Evolutionary conservation across 1,140 invertebrate genomes (phyloP).

Genomic region (Stegodyphus dumicola): DNA sequence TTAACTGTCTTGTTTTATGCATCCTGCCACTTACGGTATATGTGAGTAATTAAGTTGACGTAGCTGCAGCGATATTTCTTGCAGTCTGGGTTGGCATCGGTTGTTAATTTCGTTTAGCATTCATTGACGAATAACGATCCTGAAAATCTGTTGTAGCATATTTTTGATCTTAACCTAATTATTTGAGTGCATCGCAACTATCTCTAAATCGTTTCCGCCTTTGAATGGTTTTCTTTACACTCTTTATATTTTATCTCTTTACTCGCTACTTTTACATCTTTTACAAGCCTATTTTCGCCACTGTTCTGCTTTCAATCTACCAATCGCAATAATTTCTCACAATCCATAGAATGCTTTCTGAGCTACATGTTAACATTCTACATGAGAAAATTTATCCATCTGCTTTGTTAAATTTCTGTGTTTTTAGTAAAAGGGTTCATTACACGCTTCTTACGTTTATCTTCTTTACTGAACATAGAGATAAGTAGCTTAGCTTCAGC

Average conservation of each 20-base stretch:
- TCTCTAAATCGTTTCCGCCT: conserved; percentile 1
- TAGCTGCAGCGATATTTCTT: neutral
- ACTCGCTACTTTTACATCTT: neutral
- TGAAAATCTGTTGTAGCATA: neutral
- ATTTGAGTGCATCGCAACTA: neutral
- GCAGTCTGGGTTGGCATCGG: neutral
- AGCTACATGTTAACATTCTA: neutral
- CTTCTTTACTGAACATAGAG: too few species aligned
- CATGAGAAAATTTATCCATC: too few species aligned
- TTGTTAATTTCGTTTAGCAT: neutral
- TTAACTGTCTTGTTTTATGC: neutral
- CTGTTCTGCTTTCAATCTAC: neutral
- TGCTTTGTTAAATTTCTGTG: too few species aligned
- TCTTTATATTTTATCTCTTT: neutral
- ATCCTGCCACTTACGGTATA: neutral
- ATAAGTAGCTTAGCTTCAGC: too few species aligned
- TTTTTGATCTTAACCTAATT: neutral
- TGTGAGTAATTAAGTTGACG: neutral
- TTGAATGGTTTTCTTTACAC: too few species aligned
- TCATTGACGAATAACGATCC: neutral
- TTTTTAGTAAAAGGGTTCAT: too few species aligned
- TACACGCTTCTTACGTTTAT: too few species aligned
- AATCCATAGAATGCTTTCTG: neutral
- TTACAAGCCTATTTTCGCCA: neutral
- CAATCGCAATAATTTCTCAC: neutral